Conservation (phyloP, 2,113 vertebrate species). For the Dicentrarchus labrax region DNA sequence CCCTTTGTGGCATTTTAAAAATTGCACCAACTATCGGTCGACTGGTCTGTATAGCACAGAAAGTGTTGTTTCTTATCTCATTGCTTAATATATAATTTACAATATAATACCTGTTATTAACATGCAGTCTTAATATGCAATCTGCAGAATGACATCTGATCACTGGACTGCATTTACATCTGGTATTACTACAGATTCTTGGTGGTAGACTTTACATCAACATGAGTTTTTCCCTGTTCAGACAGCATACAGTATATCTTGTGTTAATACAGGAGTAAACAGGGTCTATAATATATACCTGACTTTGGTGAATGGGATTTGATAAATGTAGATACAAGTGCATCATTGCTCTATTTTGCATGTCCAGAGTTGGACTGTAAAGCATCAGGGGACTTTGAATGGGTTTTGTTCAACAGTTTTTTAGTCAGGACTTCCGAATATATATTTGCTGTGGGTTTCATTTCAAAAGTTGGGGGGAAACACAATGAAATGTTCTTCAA, state of each 20-base stretch:
- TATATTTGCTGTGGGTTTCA: too few relatives aligned
- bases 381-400: background rate
- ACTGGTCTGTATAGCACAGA: background rate
- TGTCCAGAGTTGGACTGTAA: background rate
- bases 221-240: background rate
- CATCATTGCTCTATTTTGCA: too few relatives aligned
- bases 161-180: background rate
- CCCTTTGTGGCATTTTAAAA: slow-evolving; percentile 5
- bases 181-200: background rate
- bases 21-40: background rate
- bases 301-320: too few relatives aligned
- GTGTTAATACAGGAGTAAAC: background rate
- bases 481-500: too few relatives aligned
- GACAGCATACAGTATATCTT: background rate
- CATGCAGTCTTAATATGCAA: background rate
- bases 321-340: too few relatives aligned
- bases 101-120: background rate
- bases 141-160: slow-evolving; percentile 5
- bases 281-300: background rate
- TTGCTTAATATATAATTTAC: background rate
- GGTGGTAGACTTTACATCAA: too few relatives aligned
- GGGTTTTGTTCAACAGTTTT: too few relatives aligned
- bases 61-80: background rate
- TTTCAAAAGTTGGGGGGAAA: too few relatives aligned
- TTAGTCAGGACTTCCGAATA: too few relatives aligned